Conservation (phyloP, 53 echinoderm and acorn worm genomes). For the Glandiceps talaboti region DNA sequence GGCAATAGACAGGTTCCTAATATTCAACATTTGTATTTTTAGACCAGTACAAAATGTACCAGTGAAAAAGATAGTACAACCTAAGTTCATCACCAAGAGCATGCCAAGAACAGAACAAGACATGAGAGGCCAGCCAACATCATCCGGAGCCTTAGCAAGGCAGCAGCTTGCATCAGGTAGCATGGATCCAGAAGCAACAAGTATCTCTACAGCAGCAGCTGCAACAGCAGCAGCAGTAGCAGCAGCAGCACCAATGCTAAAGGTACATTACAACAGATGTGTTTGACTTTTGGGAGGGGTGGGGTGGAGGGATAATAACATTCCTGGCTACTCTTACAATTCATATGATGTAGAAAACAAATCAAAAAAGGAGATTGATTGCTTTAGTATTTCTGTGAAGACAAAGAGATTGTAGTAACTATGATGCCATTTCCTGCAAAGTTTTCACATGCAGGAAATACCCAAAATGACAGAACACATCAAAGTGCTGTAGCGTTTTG, state of each 20-base stretch:
- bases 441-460: too few relatives aligned
- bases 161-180: constrained; percentile 1
- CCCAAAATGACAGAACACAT: too few relatives aligned
- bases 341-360: too few relatives aligned
- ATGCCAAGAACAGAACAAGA: constrained; percentile 15
- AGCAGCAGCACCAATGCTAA: constrained; percentile 70
- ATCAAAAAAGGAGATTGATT: too few relatives aligned
- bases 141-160: background rate
- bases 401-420: too few relatives aligned
- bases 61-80: constrained; percentile 60
- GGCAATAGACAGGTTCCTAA: too few relatives aligned
- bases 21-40: too few relatives aligned
- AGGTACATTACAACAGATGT: constrained; percentile 21
- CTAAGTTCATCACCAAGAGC: constrained; percentile 22
- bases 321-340: too few relatives aligned
- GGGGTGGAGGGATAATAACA: too few relatives aligned
- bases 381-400: too few relatives aligned
- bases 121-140: constrained; percentile 1
- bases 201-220: constrained; percentile 43
- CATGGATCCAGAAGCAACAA: constrained; percentile 10
- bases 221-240: constrained; percentile 83
- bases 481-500: too few relatives aligned
- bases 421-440: too few relatives aligned
- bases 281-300: background rate
- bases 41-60: constrained; percentile 62